Evolutionary conservation across 2,888 invertebrate species (phyloP).

Genomic region (Dynastes tityus): DNA sequence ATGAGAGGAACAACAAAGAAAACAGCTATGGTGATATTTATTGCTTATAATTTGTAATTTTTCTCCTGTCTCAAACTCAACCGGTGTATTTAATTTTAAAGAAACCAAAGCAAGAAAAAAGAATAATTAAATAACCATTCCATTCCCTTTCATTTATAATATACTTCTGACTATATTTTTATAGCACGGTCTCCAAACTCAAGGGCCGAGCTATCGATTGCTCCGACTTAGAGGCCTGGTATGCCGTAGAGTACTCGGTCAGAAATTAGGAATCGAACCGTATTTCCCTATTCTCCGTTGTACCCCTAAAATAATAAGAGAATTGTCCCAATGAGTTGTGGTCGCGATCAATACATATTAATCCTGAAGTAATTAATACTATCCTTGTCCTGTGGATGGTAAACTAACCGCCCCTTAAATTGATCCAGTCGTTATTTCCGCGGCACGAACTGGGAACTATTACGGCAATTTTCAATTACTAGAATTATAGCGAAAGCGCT

Average conservation of each 20-base stretch:
- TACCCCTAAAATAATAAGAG: constrained; percentile 46
- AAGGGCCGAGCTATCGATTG: constrained; percentile 26
- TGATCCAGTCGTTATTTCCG: constrained; percentile 59
- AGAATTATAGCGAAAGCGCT: constrained; percentile 44
- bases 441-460: constrained; percentile 57
- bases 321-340: constrained; percentile 50
- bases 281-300: constrained; percentile 40
- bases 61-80: too few relatives aligned
- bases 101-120: too few relatives aligned
- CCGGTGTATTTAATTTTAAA: too few relatives aligned
- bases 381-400: constrained; percentile 66
- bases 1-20: too few relatives aligned
- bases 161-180: too few relatives aligned
- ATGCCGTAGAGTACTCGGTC: constrained; percentile 3
- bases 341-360: constrained; percentile 59
- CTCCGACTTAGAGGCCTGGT: neutral
- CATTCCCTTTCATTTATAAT: too few relatives aligned
- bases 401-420: constrained; percentile 64
- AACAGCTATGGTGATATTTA: too few relatives aligned
- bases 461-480: constrained; percentile 57
- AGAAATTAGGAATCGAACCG: constrained; percentile 42
- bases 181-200: neutral
- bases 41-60: too few relatives aligned
- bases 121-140: too few relatives aligned
- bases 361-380: constrained; percentile 68